phyloP scores from a whole-genome alignment of 1,140 invertebrate genomes.

The Aphis gossypii region DNA sequence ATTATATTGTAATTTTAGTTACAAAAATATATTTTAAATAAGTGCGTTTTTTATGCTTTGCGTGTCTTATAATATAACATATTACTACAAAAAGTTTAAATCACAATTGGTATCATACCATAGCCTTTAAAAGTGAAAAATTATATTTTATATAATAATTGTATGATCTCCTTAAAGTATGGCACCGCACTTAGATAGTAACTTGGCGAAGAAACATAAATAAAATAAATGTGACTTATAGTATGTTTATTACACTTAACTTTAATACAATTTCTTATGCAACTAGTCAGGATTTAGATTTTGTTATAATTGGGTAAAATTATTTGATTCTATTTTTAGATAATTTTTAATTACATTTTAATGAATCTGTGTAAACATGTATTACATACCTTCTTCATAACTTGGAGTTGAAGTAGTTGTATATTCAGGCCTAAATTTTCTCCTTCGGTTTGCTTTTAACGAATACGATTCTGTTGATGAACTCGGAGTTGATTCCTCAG shows the following conservation, averaged over 20 bases:
- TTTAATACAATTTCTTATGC: not conserved
- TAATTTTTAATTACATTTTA: not conserved
- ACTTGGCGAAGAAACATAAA: not conserved
- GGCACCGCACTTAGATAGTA: not conserved
- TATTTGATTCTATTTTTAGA: not conserved
- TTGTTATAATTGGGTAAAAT: not conserved
- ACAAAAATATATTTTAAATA: not conserved
- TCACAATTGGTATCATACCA: not conserved
- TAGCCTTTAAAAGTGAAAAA: not conserved
- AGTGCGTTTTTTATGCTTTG: not conserved
- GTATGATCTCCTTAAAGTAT: not conserved
- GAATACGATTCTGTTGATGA: constrained; percentile 41
- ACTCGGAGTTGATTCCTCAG: not conserved
- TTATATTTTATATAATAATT: not conserved
- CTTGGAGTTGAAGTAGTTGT: constrained; percentile 18
- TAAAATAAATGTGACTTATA: not conserved
- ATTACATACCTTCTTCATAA: constrained; percentile 41
- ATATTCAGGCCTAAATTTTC: constrained; percentile 50
- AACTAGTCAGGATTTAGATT: not conserved
- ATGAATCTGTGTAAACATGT: not conserved
- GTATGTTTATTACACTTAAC: not conserved
- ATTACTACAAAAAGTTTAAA: not conserved
- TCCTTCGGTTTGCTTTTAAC: constrained; percentile 28
- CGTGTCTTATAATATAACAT: not conserved
- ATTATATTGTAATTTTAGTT: no score